A percentile compares a stretch with the other conserved stretches of the same genome.
phyloP scores from a whole-genome alignment of 1,140 invertebrate species.

The Agrypnia vestita region DNA sequence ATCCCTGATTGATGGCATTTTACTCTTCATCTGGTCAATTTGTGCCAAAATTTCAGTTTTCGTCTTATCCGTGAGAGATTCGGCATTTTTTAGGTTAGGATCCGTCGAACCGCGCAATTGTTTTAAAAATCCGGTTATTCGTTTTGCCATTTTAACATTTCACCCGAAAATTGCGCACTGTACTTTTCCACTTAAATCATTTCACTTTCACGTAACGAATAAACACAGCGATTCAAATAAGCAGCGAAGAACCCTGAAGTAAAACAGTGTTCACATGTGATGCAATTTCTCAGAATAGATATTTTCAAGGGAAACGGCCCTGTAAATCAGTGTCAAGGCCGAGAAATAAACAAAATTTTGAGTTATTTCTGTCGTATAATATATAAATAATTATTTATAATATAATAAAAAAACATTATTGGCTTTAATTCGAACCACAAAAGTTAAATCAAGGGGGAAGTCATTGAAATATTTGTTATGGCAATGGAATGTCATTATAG shows the following conservation, averaged over 20 bases:
- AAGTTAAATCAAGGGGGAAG: too few species aligned
- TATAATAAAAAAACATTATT: too few species aligned
- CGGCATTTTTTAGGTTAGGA: constrained; percentile 49
- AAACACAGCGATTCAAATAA: background rate
- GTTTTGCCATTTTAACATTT: constrained; percentile 46
- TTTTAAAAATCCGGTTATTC: constrained; percentile 38
- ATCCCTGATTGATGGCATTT: constrained; percentile 34
- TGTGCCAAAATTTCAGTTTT: constrained; percentile 37
- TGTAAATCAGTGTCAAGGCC: constrained; percentile 14
- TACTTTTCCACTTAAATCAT: background rate
- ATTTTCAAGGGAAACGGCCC: constrained; percentile 15
- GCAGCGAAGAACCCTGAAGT: background rate
- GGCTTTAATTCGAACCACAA: too few species aligned
- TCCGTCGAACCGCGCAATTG: constrained; percentile 29
- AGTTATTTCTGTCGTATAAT: too few species aligned
- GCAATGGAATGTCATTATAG: too few species aligned
- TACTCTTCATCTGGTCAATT: constrained; percentile 31
- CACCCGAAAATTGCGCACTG: constrained; percentile 5
- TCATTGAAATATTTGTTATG: too few species aligned
- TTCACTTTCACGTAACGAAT: background rate
- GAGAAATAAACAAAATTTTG: background rate
- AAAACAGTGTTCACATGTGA: constrained; percentile 35
- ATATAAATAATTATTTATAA: too few species aligned
- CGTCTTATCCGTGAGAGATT: background rate
- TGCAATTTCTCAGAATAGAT: constrained; percentile 39